Evolutionary conservation across 2,888 invertebrate species (phyloP), one percentile per base, ranked within the genome.

Genomic region (Cheilosia vernalis): DNA sequence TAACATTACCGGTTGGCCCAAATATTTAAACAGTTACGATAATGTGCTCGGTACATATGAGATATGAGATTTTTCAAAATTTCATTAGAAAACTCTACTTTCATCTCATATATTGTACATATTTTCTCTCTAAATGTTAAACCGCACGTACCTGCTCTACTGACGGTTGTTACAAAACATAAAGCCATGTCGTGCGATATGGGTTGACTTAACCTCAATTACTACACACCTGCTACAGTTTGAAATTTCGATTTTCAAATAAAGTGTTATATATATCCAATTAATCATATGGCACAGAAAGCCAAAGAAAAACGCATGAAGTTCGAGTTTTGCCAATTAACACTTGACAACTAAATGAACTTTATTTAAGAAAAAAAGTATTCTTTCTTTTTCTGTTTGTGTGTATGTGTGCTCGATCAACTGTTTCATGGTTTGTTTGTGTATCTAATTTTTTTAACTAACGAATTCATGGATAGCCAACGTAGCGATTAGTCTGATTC

Each of bases 301-400:
- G 80, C 74, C 60, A 84, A 84, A 69, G 74, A 80, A 60, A 69
- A 79, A 74, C 58, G 64, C 74, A 76, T 42, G 61, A 24, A 79
- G 63, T 81, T 81, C 85, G 85, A 76, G 81, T 77, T 67, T 85
- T 81, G 67, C 81, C 85, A 85, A 85, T 85, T 85, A 85, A 67
- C 85, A 85, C 81, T 47, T 37, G 15, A 37, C 51, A 81, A 81
- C 85, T 85, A 85, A 85, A 81, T 72, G 84, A 76, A 67, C 56
- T 81, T 77, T 72, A 77, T 70, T 64, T 69, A 74, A 69, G 33
- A 55, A 70, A 66, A 61, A 49, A 58, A 64, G 24, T 67, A 64
- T 72, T 78, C 67, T 58, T 66, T 47, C 42, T 60, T 51, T 47
- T 67, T 74, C 9, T 13, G 19, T 37, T 40, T 44, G 47, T 27